Percentiles rank a stretch among this genome's conserved stretches.
Conservation (phyloP, 2,888 invertebrate species). For the Pandemis heparana region DNA sequence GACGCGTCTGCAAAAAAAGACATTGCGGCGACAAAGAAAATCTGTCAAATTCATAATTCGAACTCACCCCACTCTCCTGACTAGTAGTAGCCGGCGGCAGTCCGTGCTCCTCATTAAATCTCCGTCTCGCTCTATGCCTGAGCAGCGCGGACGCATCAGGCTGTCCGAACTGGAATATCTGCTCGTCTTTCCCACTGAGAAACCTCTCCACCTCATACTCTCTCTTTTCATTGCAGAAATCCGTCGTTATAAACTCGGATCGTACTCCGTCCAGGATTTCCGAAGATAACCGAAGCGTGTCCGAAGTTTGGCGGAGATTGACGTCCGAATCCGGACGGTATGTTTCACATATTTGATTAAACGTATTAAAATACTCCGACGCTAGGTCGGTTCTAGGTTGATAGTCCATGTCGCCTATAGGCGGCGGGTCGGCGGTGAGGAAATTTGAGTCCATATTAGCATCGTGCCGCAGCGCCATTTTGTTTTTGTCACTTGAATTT, state of each 20-base stretch:
- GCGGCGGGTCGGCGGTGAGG: slow-evolving; percentile 86
- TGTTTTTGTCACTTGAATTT: slow-evolving; percentile 64
- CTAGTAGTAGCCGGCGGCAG: slow-evolving; percentile 75
- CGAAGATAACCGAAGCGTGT: slow-evolving; percentile 71
- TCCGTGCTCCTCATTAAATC: slow-evolving; percentile 77
- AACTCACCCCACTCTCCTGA: slow-evolving; percentile 84
- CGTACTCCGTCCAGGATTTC: slow-evolving; percentile 73
- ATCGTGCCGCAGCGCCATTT: slow-evolving; percentile 74
- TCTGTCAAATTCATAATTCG: not conserved
- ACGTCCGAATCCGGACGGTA: slow-evolving; percentile 71
- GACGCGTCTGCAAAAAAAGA: not conserved
- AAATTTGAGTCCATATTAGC: slow-evolving; percentile 77
- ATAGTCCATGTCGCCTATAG: slow-evolving; percentile 70
- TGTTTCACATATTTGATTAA: slow-evolving; percentile 79
- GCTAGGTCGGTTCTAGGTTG: slow-evolving; percentile 74
- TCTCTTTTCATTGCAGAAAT: slow-evolving; percentile 46
- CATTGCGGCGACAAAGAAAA: not conserved
- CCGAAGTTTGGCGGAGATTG: slow-evolving; percentile 74
- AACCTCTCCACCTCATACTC: slow-evolving; percentile 77
- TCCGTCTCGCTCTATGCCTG: slow-evolving; percentile 76
- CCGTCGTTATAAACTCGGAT: slow-evolving; percentile 57
- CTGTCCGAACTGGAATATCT: slow-evolving; percentile 85
- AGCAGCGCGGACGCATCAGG: slow-evolving; percentile 86
- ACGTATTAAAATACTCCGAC: slow-evolving; percentile 79
- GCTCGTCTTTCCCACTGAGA: slow-evolving; percentile 68